phyloP scores from a whole-genome alignment of 2,888 invertebrate species.

The Volucella bombylans region DNA sequence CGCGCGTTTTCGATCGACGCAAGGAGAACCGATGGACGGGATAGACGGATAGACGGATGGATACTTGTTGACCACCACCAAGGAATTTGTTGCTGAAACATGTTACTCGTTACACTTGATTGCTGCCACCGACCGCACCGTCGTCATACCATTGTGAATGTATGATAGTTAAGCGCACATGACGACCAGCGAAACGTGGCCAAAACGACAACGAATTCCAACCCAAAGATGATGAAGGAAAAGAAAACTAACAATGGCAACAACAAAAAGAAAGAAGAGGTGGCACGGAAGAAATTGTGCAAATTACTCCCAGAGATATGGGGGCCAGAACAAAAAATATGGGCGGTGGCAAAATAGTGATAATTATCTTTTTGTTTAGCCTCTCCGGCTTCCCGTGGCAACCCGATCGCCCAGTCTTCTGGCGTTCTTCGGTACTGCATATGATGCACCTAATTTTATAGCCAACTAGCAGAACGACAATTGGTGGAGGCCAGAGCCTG shows the following conservation, averaged over 20 bases:
- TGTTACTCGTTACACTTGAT: slow-evolving; percentile 67
- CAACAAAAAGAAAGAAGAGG: slow-evolving; percentile 25
- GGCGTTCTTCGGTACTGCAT: not conserved
- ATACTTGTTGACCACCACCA: slow-evolving; percentile 57
- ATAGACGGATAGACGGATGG: slow-evolving; percentile 25
- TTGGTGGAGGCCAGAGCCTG: slow-evolving; percentile 59
- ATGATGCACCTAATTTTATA: slow-evolving; percentile 54
- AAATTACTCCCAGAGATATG: slow-evolving; percentile 60
- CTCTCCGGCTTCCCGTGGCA: slow-evolving; percentile 21
- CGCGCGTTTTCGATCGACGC: slow-evolving; percentile 3
- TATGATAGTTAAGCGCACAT: not conserved
- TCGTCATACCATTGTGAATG: too few relatives aligned
- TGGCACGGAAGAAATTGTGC: slow-evolving; percentile 60
- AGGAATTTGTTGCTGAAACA: slow-evolving; percentile 67
- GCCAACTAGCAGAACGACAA: slow-evolving; percentile 68
- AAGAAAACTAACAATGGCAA: too few relatives aligned
- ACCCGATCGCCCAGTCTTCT: too few relatives aligned
- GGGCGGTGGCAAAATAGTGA: slow-evolving; percentile 73
- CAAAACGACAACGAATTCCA: slow-evolving; percentile 28
- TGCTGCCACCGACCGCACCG: slow-evolving; percentile 29
- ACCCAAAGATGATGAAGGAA: too few relatives aligned
- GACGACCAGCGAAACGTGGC: slow-evolving; percentile 12
- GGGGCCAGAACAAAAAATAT: slow-evolving; percentile 51
- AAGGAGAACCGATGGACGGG: not conserved
- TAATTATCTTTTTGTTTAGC: slow-evolving; percentile 74